phyloP scores from a whole-genome alignment of 2,888 invertebrate genomes.

The Seira ritae region DNA sequence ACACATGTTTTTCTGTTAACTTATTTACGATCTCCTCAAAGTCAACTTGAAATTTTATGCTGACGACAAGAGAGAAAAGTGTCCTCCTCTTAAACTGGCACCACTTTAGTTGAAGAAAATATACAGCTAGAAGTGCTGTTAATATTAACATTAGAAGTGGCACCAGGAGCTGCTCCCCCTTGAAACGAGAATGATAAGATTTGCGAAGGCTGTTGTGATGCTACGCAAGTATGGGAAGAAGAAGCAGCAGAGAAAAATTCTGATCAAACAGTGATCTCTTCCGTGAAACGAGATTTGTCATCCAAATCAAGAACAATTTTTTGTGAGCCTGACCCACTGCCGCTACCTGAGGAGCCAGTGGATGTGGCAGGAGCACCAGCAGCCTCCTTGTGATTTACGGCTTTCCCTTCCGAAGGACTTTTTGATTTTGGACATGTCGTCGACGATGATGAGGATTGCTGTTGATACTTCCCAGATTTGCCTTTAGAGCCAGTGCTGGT shows the following conservation, averaged over 20 bases:
- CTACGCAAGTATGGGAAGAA: neutral
- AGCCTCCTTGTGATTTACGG: conserved; percentile 79
- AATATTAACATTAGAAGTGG: conserved; percentile 22
- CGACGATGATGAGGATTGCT: conserved; percentile 49
- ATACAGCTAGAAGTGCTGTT: conserved; percentile 14
- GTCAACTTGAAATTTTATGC: neutral
- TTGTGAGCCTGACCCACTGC: conserved; percentile 80
- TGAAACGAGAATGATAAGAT: conserved; percentile 23
- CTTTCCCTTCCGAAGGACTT: conserved; percentile 64
- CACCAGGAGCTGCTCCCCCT: conserved; percentile 1
- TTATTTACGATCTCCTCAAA: too few species aligned
- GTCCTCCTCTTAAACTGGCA: conserved; percentile 34
- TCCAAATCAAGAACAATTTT: conserved; percentile 88
- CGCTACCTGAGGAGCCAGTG: conserved; percentile 30
- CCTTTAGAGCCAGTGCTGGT: conserved; percentile 19
- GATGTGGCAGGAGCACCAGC: conserved; percentile 17
- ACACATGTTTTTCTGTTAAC: conserved; percentile 14
- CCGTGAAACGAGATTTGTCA: conserved; percentile 87
- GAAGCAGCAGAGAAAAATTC: conserved; percentile 49
- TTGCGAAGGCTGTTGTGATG: neutral
- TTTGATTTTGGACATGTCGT: conserved; percentile 53
- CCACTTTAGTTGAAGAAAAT: conserved; percentile 48
- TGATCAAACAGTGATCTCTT: conserved; percentile 85
- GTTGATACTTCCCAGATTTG: conserved; percentile 37
- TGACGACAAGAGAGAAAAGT: neutral